These are phyloP conservation scores for Sphaerodactylus townsendi DNA, from an alignment of 2,113 vertebrate genomes.

Conservation along the genomic window DNA sequence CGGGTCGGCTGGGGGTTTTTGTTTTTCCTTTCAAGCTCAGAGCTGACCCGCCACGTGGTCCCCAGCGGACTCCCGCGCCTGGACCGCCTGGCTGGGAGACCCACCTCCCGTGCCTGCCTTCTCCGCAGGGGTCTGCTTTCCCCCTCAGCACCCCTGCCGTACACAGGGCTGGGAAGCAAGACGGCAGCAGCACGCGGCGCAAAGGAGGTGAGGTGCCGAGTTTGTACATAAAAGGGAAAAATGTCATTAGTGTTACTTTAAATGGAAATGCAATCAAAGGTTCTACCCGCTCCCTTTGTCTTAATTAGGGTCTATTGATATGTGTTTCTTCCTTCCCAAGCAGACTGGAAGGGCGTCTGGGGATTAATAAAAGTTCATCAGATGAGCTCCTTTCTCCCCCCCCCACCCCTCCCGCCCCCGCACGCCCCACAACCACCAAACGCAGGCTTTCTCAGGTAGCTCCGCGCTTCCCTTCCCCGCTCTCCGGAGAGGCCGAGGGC, in stretches of 20 bases:
- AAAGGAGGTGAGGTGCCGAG: conserved; percentile 1
- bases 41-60: background rate
- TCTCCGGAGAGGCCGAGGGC: background rate
- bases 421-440: background rate
- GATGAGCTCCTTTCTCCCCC: background rate
- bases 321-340: conserved; percentile 18
- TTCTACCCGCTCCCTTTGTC: conserved; percentile 29
- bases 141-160: too few relatives aligned
- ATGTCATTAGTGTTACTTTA: conserved; percentile 37
- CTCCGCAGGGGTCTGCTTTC: background rate
- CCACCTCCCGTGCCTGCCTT: too few relatives aligned
- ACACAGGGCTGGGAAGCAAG: background rate
- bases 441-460: background rate
- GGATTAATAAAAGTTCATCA: conserved; percentile 31
- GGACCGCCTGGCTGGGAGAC: too few relatives aligned
- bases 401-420: background rate
- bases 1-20: too few relatives aligned
- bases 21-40: background rate
- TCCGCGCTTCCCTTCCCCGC: background rate
- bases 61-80: too few relatives aligned
- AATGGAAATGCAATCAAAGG: conserved; percentile 36
- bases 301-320: conserved; percentile 36
- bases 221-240: conserved; percentile 18
- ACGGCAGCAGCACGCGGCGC: background rate
- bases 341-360: background rate